Evolutionary conservation across 2,888 invertebrate genomes (phyloP).

Genomic region (Pachymerium ferrugineum): DNA sequence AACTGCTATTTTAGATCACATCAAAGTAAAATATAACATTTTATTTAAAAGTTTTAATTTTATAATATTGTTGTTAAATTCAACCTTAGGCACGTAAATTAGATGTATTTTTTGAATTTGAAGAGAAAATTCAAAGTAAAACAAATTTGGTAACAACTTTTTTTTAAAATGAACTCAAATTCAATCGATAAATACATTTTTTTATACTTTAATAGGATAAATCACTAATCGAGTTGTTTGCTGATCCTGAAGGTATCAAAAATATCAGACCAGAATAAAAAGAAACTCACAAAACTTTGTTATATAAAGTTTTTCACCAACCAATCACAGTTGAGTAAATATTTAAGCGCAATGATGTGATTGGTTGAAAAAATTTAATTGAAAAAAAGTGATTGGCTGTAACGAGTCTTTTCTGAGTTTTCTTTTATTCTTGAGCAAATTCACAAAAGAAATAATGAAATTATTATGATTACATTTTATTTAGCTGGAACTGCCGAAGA

Average conservation of each 20-base stretch:
- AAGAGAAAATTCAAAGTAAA: slow-evolving; percentile 89
- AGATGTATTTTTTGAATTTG: slow-evolving; percentile 94
- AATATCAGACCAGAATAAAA: neutral
- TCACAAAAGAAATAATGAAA: no score
- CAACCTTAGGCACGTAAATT: slow-evolving; percentile 66
- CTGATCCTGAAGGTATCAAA: slow-evolving; percentile 63
- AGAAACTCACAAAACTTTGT: neutral
- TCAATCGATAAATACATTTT: slow-evolving; percentile 28
- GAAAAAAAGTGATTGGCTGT: no score
- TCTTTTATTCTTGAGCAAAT: no score
- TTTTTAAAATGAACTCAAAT: neutral
- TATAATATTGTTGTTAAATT: slow-evolving; percentile 6
- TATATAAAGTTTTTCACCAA: no score
- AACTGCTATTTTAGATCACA: slow-evolving; percentile 58
- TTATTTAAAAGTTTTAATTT: neutral
- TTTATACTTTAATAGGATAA: slow-evolving; percentile 56
- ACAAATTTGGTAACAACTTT: slow-evolving; percentile 43
- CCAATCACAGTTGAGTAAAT: no score
- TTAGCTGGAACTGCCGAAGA: slow-evolving; percentile 78
- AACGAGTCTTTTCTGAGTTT: no score
- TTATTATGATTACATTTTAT: no score
- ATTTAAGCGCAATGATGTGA: no score
- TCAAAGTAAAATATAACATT: slow-evolving; percentile 52
- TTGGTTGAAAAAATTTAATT: no score
- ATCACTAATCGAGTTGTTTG: slow-evolving; percentile 77